Base-by-base conservation (phyloP, 2,888 invertebrate genomes). In the Antheraea yamamai region DNA sequence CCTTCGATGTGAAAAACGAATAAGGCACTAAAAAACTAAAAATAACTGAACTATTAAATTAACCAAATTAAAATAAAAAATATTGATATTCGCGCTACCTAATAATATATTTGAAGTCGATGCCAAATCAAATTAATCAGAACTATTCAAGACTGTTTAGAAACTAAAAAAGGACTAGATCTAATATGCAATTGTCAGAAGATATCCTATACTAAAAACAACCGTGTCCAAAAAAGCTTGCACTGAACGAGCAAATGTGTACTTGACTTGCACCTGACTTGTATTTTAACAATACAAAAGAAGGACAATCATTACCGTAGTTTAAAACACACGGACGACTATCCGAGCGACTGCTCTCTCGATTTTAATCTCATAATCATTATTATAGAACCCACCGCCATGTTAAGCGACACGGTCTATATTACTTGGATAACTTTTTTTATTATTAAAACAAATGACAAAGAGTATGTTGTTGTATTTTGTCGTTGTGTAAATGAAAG, bases 351-450 rank as follows among this genome's bases (percentile, higher is more conserved):
- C 77, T 80, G 84, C 81, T 70, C 77, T 51, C 23, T 64, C 72
- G 85, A 87, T 87, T 74, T 39, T 81, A 79, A 86, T 87, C 86
- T 74, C 39, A 16, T 85, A 85, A 87, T 84, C 79, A 82, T 81
- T 79, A 82, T 83, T 83, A 86, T 85, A 78, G 83, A 82, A 39
- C 39, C 70, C 14, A 20, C 70, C 70, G 70, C 70, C n/a, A 39
- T 70, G 79, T 71, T 26, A 58, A 20, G 64, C n/a, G 70, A 70
- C 70, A 70, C 70, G 70, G 70, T 70, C 39, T 70, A 39, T 39
- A 39, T 70, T 70, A 20, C 30, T 66, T 26, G 30, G 16, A 30
- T 30, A 4, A 10, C 8, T 30, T 14, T 30, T 26, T 16, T 26
- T 66, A 16, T 66, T 66, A 30, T 26, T 64, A 14, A 66, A 61